These are phyloP conservation scores for Salpingus planirostris DNA, from an alignment of 2,888 invertebrate genomes.

Conservation along the genomic window DNA sequence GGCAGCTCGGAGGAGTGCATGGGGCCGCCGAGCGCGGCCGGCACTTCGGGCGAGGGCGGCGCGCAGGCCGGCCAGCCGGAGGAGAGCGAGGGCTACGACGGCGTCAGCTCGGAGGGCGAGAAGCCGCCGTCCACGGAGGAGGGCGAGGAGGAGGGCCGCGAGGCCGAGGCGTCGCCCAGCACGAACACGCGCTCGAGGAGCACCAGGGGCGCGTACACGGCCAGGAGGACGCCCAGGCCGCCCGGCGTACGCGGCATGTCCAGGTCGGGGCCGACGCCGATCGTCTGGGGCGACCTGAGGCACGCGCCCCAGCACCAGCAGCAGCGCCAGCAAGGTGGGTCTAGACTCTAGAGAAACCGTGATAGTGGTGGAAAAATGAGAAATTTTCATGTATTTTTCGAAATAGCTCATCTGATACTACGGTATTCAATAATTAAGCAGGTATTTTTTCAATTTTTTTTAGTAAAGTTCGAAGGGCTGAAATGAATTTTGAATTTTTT, in stretches of 20 bases:
- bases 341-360: too few species aligned
- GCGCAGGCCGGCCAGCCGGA: slow-evolving; percentile 28
- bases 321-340: slow-evolving; percentile 19
- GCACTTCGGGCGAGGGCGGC: slow-evolving; percentile 32
- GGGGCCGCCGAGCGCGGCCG: slow-evolving; percentile 37
- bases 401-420: too few species aligned
- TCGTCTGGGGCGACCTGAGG: slow-evolving; percentile 49
- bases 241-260: slow-evolving; percentile 23
- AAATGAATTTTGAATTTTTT: too few species aligned
- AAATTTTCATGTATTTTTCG: too few species aligned
- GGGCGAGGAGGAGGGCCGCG: slow-evolving; percentile 62
- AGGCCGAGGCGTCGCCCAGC: slow-evolving; percentile 67
- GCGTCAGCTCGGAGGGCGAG: slow-evolving; percentile 55
- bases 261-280: slow-evolving; percentile 51
- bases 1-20: slow-evolving; percentile 33
- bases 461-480: too few species aligned
- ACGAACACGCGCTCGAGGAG: slow-evolving; percentile 46
- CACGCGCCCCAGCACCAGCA: slow-evolving; percentile 16
- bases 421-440: too few species aligned
- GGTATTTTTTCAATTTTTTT: too few species aligned
- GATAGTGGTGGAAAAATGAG: too few species aligned
- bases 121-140: slow-evolving; percentile 46
- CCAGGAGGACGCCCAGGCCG: slow-evolving; percentile 20
- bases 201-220: slow-evolving; percentile 29
- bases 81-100: slow-evolving; percentile 38